A percentile compares a stretch with the other conserved stretches of the same genome.
Conservation (phyloP, 2,888 invertebrate genomes). For the Xylota segnis region DNA sequence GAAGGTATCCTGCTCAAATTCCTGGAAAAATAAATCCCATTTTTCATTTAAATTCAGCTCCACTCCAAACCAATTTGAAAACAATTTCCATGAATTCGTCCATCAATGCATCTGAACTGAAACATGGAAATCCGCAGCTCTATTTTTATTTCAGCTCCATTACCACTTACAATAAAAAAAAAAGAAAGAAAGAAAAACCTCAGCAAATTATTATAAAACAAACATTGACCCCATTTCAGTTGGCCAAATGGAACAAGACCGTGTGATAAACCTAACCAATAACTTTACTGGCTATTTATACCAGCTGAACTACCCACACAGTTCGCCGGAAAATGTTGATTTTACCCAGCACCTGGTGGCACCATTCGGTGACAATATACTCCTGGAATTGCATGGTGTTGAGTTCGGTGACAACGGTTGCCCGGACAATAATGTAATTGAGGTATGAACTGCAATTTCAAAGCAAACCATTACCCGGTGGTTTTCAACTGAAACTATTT, state of each 20-base stretch:
- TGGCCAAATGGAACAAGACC: slow-evolving; percentile 83
- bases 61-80: too few species aligned
- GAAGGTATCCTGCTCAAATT: too few species aligned
- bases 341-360: slow-evolving; percentile 86
- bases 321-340: slow-evolving; percentile 85
- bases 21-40: too few species aligned
- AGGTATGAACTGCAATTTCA: slow-evolving; percentile 82
- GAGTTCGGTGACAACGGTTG: slow-evolving; percentile 85
- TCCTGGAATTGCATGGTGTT: slow-evolving; percentile 85
- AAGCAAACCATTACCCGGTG: slow-evolving; percentile 44
- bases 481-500: slow-evolving; percentile 50
- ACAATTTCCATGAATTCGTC: too few species aligned
- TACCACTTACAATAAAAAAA: too few species aligned
- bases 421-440: slow-evolving; percentile 85
- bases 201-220: too few species aligned
- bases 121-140: too few species aligned
- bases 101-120: too few species aligned
- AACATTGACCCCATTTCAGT: slow-evolving; percentile 79
- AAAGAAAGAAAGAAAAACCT: too few species aligned
- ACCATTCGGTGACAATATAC: slow-evolving; percentile 86
- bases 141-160: too few species aligned
- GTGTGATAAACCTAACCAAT: slow-evolving; percentile 84
- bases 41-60: too few species aligned
- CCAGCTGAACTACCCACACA: slow-evolving; percentile 87
- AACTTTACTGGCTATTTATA: slow-evolving; percentile 85